These are phyloP conservation scores for Anguilla megastoma DNA, from an alignment of 2,797 vertebrate genomes.

Conservation along the genomic window DNA sequence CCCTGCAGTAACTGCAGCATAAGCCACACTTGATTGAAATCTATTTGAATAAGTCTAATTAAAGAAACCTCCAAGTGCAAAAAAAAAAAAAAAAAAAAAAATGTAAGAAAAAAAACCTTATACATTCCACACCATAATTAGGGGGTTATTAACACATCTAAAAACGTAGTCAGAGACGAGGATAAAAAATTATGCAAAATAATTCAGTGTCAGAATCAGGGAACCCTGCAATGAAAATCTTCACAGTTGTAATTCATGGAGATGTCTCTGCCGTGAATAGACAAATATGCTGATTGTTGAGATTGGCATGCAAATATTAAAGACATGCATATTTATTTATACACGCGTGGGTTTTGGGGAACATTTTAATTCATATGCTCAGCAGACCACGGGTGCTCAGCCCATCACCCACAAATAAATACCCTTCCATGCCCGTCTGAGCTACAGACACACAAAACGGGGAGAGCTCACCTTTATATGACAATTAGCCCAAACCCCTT, in stretches of 20 bases:
- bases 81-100: constrained; percentile 9
- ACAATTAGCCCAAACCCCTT: background rate
- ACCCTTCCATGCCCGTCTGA: background rate
- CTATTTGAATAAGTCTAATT: constrained; percentile 30
- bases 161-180: constrained; percentile 14
- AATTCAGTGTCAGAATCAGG: constrained; percentile 22
- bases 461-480: background rate
- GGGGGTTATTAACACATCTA: constrained; percentile 37
- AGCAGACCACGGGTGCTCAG: background rate
- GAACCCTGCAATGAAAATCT: constrained; percentile 12
- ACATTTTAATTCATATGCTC: constrained; percentile 16
- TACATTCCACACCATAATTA: constrained; percentile 32
- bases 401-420: background rate
- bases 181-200: constrained; percentile 31
- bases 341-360: background rate
- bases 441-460: background rate
- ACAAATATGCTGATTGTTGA: constrained; percentile 32
- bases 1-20: background rate
- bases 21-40: background rate
- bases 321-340: constrained; percentile 11
- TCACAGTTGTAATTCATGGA: constrained; percentile 20
- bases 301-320: constrained; percentile 24
- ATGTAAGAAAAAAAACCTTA: background rate
- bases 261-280: background rate
- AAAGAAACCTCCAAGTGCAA: constrained; percentile 16